Conservation (phyloP, 2,797 vertebrate genomes). For the Botia almorhae region DNA sequence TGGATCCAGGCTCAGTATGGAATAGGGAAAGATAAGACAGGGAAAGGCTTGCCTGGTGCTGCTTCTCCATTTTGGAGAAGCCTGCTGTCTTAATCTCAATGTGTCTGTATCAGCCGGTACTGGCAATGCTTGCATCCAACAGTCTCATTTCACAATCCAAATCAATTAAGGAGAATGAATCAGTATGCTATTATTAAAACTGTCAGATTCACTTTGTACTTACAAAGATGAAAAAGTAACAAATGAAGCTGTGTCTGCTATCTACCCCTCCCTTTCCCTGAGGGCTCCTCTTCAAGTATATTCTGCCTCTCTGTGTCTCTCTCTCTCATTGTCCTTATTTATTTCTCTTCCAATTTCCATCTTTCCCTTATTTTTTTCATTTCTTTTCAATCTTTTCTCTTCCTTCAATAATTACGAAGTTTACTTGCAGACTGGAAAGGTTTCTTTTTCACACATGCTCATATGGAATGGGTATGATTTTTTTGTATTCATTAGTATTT, state of each 20-base stretch:
- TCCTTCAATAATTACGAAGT: slow-evolving; percentile 29
- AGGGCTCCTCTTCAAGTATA: slow-evolving; percentile 37
- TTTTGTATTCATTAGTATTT: not conserved
- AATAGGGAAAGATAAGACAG: slow-evolving; percentile 17
- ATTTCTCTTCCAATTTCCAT: slow-evolving; percentile 54
- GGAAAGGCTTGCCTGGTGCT: slow-evolving; percentile 31
- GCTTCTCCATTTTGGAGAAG: slow-evolving; percentile 31
- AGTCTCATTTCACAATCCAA: slow-evolving; percentile 72
- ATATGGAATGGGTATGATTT: slow-evolving; percentile 15
- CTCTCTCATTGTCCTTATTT: slow-evolving; percentile 8
- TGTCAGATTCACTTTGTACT: slow-evolving; percentile 79
- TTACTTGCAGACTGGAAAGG: slow-evolving; percentile 1
- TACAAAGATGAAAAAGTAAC: slow-evolving; percentile 75
- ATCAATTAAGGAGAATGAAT: slow-evolving; percentile 78
- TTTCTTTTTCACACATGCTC: not conserved
- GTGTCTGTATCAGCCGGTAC: slow-evolving; percentile 27
- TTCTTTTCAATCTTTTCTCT: slow-evolving; percentile 2
- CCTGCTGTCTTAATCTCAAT: slow-evolving; percentile 36
- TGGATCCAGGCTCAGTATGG: slow-evolving; percentile 17
- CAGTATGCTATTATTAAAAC: slow-evolving; percentile 78
- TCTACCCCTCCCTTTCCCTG: slow-evolving; percentile 55
- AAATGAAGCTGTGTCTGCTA: slow-evolving; percentile 69
- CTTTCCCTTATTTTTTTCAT: slow-evolving; percentile 64
- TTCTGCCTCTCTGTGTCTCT: slow-evolving; percentile 12
- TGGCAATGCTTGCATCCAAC: slow-evolving; percentile 37